Base-by-base conservation (phyloP, 2,888 invertebrate species). In the Schrankia costaestrigalis region DNA sequence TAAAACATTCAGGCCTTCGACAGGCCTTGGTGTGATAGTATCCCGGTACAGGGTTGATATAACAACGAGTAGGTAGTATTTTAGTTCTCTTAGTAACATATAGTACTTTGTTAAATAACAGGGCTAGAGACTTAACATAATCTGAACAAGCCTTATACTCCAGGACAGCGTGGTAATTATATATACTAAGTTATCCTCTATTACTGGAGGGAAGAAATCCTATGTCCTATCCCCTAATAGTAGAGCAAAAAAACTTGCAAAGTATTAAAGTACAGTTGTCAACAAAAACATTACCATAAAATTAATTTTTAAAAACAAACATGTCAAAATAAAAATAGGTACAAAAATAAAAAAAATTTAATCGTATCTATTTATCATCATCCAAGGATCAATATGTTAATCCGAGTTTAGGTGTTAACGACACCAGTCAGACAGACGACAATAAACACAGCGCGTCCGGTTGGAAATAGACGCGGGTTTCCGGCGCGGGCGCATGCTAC, bases 401-500 rank as follows among this genome's bases (percentile, higher is more conserved):
- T 72, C 68, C 61, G 48, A 46, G 59, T 69, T 65, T 66, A 76
- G 78, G 79, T 76, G 82, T 71, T 78, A 82, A 80, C 78, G 80
- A 79, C 79, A 71, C 65, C 60, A 59, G 55, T 57, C 59, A 72
- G 73, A 75, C 79, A 69, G 75, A 70, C 77, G 78, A 79, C 80
- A 76, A 76, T 79, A 79, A 79, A 81, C 78, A 78, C 71, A 72
- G 63, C 71, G 68, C 80, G 76, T 86, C 86, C 85, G 83, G 85
- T 79, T 75, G 61, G 81, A 78, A 82, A 86, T 85, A 85, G 86
- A 84, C 80, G 72, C 61, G 64, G 64, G 73, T 71, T 82, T 84
- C 82, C 83, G 79, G 78, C 67, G 78, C 66, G 67, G 61, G 36
- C 37, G 63, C 60, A 58, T 57, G 55, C 14, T 56, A 46, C 42